These are phyloP conservation scores for Acanthochromis polyacanthus DNA, from an alignment of 2,113 vertebrate species.

Conservation along the genomic window DNA sequence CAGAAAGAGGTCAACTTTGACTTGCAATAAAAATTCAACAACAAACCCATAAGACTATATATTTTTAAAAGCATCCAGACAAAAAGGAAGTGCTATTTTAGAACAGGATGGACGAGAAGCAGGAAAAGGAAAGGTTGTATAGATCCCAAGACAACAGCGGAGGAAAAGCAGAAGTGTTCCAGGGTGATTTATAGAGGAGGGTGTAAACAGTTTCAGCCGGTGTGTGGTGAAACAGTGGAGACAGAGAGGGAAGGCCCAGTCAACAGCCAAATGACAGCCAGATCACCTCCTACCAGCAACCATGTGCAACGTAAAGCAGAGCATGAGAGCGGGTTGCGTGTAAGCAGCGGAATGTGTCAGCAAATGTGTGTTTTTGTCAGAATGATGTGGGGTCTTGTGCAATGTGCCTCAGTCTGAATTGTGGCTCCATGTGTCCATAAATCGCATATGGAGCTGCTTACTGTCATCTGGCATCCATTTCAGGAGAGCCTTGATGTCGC, in stretches of 20 bases:
- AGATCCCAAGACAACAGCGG: slow-evolving; percentile 16
- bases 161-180: slow-evolving; percentile 25
- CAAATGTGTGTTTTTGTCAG: slow-evolving; percentile 36
- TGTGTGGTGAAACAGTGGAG: slow-evolving; percentile 21
- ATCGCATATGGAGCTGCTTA: slow-evolving; percentile 69
- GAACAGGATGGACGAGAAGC: slow-evolving; percentile 33
- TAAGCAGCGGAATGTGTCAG: slow-evolving; percentile 43
- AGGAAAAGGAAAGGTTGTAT: slow-evolving; percentile 35
- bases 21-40: too few relatives aligned
- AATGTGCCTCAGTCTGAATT: slow-evolving; percentile 24
- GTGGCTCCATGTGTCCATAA: slow-evolving; percentile 41
- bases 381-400: slow-evolving; percentile 46
- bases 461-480: slow-evolving; percentile 76
- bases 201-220: neutral
- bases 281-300: slow-evolving; percentile 21
- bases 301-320: slow-evolving; percentile 35
- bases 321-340: slow-evolving; percentile 32
- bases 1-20: too few relatives aligned
- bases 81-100: slow-evolving; percentile 48
- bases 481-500: slow-evolving; percentile 64
- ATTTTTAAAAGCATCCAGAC: slow-evolving; percentile 18
- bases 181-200: slow-evolving; percentile 27
- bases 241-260: slow-evolving; percentile 6
- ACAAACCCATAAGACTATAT: neutral
- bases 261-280: slow-evolving; percentile 37